These are phyloP conservation scores for Oreamnos americanus DNA, from an alignment of 2,113 vertebrate genomes.

Conservation along the genomic window DNA sequence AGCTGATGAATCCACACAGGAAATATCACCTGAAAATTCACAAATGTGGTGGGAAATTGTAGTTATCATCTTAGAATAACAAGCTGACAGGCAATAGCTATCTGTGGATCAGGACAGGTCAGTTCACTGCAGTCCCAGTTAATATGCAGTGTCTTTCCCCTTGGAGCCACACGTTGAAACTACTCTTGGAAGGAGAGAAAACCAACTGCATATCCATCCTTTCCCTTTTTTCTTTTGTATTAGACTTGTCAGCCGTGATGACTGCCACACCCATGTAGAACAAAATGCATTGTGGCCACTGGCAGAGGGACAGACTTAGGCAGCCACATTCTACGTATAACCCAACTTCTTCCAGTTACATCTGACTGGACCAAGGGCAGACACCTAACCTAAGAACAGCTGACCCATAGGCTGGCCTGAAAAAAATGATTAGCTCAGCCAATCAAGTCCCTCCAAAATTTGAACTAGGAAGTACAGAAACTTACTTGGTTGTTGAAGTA, in stretches of 20 bases:
- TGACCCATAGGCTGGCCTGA: background rate
- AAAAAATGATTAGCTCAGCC: background rate
- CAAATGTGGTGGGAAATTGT: background rate
- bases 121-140: background rate
- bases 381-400: background rate
- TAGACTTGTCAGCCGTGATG: too few species aligned
- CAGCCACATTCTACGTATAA: background rate
- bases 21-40: background rate
- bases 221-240: background rate
- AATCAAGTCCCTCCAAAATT: background rate
- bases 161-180: background rate
- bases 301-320: background rate
- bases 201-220: background rate
- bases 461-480: background rate
- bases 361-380: background rate
- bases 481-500: background rate
- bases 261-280: background rate
- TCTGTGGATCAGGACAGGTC: background rate
- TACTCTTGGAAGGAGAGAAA: background rate
- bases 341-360: background rate
- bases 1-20: background rate
- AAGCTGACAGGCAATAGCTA: background rate
- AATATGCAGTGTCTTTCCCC: background rate
- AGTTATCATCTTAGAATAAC: background rate
- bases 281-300: background rate